Evolutionary conservation across 2,888 invertebrate genomes (phyloP), one percentile per base, ranked within the genome.

Genomic region (Epistrophella euchroma): DNA sequence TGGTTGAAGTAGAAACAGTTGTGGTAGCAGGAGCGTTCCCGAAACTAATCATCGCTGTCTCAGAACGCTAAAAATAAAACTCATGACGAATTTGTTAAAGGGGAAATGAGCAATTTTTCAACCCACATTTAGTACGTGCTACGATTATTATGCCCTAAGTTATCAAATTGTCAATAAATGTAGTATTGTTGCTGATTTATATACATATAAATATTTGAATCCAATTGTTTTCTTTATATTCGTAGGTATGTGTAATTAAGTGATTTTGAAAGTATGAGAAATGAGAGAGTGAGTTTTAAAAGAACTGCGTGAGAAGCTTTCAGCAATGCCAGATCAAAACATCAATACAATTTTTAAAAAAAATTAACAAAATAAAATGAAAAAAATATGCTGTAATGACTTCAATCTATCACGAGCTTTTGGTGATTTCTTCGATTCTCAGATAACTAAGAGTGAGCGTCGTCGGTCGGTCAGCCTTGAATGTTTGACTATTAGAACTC

Each of bases 31-130:
- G 1, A 60, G 17, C 45, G 19, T 70, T 76, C 35, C 73, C 25
- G 68, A 74, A 62, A 72, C 56, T 70, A 70, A 68, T 73, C 45
- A 62, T 76, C 17, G 60, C 71, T 68, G 68, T 11, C 62, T 85
- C 75, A 81, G 60, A 47, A 45, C 4, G 55, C 62, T 25, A 62
- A 81, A 85, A 85, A 85, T 85, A 85, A 81, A 73, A 73, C 73
- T 68, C 47, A 73, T 81, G 85, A 85, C 85, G 81, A 76, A 85
- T 81, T 43, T 73, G 55, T 35, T 64, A 45, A 66, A 85, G 85
- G 85, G 76, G 85, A 85, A 85, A 70, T 81, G 81, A 81, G 76
- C 68, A 74, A 81, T 77, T 85, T 85, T 81, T 70, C 73, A 81
- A 62, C 72, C 73, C 52, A 84, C 75, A 78, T 50, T 73, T 55